Percentiles rank a stretch among this genome's conserved stretches.
Evolutionary conservation across 2,797 vertebrate species (phyloP).

Genomic region (Takifugu rubripes): DNA sequence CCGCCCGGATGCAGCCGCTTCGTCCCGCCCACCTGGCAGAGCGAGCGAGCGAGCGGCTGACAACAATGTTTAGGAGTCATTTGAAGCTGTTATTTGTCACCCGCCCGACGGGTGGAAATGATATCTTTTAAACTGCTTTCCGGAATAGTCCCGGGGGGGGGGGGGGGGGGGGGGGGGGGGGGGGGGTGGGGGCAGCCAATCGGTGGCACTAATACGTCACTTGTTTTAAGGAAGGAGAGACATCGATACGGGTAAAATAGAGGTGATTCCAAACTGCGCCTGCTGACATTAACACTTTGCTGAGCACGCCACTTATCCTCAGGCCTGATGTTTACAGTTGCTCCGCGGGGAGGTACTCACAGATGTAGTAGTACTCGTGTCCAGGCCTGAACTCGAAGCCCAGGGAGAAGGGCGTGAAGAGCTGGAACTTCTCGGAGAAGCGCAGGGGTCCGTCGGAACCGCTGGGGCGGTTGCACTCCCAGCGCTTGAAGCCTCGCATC

Average conservation of each 20-base stretch:
- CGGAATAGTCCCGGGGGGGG: slow-evolving; percentile 47
- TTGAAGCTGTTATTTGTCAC: slow-evolving; percentile 48
- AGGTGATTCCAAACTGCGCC: slow-evolving; percentile 70
- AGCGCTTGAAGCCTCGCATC: slow-evolving; percentile 94
- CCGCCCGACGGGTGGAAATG: slow-evolving; percentile 34
- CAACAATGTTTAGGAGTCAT: slow-evolving; percentile 63
- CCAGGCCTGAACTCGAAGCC: slow-evolving; percentile 96
- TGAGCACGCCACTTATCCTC: slow-evolving; percentile 55
- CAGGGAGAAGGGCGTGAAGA: slow-evolving; percentile 96
- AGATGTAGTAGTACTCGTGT: slow-evolving; percentile 97
- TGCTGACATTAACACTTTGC: slow-evolving; percentile 69
- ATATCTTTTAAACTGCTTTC: slow-evolving; percentile 47
- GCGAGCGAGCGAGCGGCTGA: slow-evolving; percentile 24
- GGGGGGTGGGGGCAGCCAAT: slow-evolving; percentile 33
- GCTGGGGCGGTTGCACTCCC: slow-evolving; percentile 94
- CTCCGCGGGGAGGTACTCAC: slow-evolving; percentile 72
- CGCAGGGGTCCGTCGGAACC: slow-evolving; percentile 91
- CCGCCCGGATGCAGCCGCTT: slow-evolving; percentile 36
- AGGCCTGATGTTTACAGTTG: slow-evolving; percentile 46
- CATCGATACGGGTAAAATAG: slow-evolving; percentile 71
- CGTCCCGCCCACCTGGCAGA: slow-evolving; percentile 36
- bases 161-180: slow-evolving; percentile 12
- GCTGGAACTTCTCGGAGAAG: slow-evolving; percentile 98
- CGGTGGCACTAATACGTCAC: slow-evolving; percentile 65
- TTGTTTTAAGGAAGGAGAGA: slow-evolving; percentile 66